Evolutionary conservation across 2,888 invertebrate genomes (phyloP).

Genomic region (Polyommatus iphigenia): DNA sequence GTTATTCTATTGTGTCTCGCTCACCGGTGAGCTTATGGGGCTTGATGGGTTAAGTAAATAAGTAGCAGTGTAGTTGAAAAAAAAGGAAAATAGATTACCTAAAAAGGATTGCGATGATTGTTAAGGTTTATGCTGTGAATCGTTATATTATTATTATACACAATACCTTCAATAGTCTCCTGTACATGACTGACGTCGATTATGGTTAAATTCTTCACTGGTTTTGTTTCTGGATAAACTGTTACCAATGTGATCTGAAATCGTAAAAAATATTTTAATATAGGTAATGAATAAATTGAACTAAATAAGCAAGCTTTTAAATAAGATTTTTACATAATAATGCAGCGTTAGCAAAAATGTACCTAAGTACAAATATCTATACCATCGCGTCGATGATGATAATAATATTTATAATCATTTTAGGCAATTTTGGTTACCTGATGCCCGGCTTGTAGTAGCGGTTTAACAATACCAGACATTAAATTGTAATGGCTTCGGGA

Average conservation of each 20-base stretch:
- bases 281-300: too few species aligned
- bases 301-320: too few species aligned
- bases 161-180: slow-evolving; percentile 12
- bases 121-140: too few species aligned
- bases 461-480: slow-evolving; percentile 53
- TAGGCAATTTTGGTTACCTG: slow-evolving; percentile 24
- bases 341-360: too few species aligned
- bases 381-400: neutral
- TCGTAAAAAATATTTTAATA: neutral
- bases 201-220: slow-evolving; percentile 19
- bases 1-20: too few species aligned
- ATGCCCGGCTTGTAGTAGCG: slow-evolving; percentile 48
- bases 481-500: slow-evolving; percentile 55
- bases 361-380: too few species aligned
- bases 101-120: too few species aligned
- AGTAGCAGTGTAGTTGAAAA: too few species aligned
- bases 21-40: too few species aligned
- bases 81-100: too few species aligned
- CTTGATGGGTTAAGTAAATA: too few species aligned
- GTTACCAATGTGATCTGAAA: slow-evolving; percentile 32
- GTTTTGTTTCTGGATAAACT: slow-evolving; percentile 26
- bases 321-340: too few species aligned
- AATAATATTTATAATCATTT: neutral
- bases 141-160: neutral
- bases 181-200: slow-evolving; percentile 25